Evolutionary conservation across 2,888 invertebrate genomes (phyloP), one percentile per base, ranked within the genome.

Genomic region (Sisyra terminalis): DNA sequence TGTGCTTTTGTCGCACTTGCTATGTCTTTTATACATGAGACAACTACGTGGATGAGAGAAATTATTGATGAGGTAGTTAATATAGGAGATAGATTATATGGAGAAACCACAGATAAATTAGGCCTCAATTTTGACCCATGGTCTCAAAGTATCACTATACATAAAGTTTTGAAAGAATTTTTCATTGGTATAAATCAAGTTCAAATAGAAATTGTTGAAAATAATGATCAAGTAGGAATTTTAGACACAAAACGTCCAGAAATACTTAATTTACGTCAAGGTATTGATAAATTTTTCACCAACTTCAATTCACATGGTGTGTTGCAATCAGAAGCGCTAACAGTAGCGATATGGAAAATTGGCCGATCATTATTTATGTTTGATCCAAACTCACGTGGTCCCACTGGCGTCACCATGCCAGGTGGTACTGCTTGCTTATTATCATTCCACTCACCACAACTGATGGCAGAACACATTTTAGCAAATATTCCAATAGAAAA

Each of bases 1-100:
- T 67, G 67, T 2, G 73, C 75, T 0, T 53, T 75, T 0, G 69
- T 71, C 1, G 65, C 70, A 0, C 60, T 71, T 0, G 71, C 70
- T 14, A 74, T 76, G 75, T 64, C 72, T 0, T 63, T 68, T 48
- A 54, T 74, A 0, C 69, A 75, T 7, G 65, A 69, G 4, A 66
- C 74, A 0, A 65, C 65, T 37, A 61, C 69, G 3, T 78, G 78
- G 78, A 69, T 72, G 4, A 58, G 63, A 3, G 65, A 67, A n/a
- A 72, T 76, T 0, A 52, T 71, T 3, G 73, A 69, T 45, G 68
- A 69, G 34, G 62, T 75, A 9, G 53, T 75, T 47, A 54, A 57
- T 1, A 57, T 67, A 0, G 75, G 67, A 0, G 65, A 69, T 39
- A 63, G 63, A 24, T 53, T 76, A 44, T 70, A 71, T 50, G 48